Conservation (phyloP, 2,113 vertebrate genomes). For the Callospermophilus lateralis region DNA sequence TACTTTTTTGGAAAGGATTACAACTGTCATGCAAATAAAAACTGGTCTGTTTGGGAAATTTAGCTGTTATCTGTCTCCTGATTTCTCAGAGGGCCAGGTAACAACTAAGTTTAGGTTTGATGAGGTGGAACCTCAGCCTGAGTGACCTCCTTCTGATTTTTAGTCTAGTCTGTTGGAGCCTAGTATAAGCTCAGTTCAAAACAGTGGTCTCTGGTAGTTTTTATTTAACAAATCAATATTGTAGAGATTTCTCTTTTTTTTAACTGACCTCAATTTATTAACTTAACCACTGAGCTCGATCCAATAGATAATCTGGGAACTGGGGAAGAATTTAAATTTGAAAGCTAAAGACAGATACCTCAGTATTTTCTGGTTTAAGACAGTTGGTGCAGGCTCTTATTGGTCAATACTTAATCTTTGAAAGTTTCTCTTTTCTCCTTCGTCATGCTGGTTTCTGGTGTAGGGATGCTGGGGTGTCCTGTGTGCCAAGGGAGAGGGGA, state of each 20-base stretch:
- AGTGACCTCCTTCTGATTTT: too few relatives aligned
- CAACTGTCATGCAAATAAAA: not conserved
- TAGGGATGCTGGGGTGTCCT: not conserved
- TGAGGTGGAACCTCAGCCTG: not conserved
- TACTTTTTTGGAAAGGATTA: not conserved
- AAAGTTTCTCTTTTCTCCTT: not conserved
- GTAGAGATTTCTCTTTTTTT: not conserved
- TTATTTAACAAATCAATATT: not conserved
- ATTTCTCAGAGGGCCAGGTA: not conserved
- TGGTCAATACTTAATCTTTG: not conserved
- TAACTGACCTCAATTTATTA: not conserved
- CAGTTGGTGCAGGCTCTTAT: not conserved
- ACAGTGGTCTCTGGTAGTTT: not conserved
- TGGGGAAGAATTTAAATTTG: not conserved
- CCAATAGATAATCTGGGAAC: not conserved
- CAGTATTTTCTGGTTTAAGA: constrained; percentile 1
- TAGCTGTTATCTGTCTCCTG: not conserved
- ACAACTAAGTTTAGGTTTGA: not conserved
- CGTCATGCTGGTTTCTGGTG: not conserved
- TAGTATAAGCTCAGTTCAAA: not conserved
- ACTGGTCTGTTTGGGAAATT: not conserved
- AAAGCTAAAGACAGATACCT: not conserved
- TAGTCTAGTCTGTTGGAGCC: not conserved
- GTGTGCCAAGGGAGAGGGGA: not conserved
- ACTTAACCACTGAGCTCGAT: not conserved